Base-by-base conservation (phyloP, 2,797 vertebrate species). In the Gorsachius magnificus region DNA sequence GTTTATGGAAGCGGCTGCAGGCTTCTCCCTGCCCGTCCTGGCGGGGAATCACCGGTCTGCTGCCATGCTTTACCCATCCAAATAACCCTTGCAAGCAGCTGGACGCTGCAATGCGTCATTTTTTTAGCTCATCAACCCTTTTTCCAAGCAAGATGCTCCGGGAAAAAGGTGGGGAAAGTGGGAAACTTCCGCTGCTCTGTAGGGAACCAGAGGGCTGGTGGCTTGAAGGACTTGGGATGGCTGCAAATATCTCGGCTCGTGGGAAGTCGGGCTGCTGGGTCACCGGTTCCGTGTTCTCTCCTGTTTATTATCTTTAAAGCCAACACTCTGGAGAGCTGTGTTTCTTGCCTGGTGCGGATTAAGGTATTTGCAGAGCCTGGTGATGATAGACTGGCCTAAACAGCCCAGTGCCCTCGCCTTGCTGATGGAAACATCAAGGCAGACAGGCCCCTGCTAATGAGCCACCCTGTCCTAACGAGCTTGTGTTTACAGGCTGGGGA, bases 361-460 rank as follows among this genome's bases (percentile, higher is more conserved):
- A 83, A 89, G 63, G 83, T 85, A 70, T 93, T 91, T 89, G 71
- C 63, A 60, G 84, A 8, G 13, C 38, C 25, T 57, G 80, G 64
- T 35, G 64, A 53, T 76, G 77, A 85, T 12, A 74, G 75, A 65
- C 33, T 17, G 50, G 70, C 51, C 84, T 68, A 41, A 81, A 57
- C 77, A 89, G 60, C 35, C 58, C 10, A 1, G 38, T 76, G 88
- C 77, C 85, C 77, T 71, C 3, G 5, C 4, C 11, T 25, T n/a
- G 45, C 84, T 79, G 76, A 46, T 83, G 88, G 85, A 77, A 93
- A 79, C 77, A 91, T 86, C 63, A 83, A 91, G 78, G 61, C 68
- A 90, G 85, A 45, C 58, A 83, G 87, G 72, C 24, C 79, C 36
- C 24, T 28, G 56, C 72, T 93, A 94, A 94, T 64, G 81, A 93